Conservation (phyloP, 2,888 invertebrate species). For the Uloborus plumipes region DNA sequence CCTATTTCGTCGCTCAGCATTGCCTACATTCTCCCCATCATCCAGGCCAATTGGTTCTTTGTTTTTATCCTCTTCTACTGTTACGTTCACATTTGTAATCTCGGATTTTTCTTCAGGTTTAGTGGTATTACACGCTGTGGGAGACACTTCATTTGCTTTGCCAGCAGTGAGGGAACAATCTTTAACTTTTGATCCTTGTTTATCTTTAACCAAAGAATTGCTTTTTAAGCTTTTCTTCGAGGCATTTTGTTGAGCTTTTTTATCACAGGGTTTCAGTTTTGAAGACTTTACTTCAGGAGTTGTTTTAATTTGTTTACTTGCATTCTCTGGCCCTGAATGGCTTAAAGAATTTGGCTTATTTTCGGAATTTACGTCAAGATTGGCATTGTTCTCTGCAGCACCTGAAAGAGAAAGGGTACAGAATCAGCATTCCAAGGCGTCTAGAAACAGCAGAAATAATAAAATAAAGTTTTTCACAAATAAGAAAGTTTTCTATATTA, state of each 20-base stretch:
- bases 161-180: constrained; percentile 6
- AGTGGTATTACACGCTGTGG: not conserved
- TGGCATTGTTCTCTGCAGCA: not conserved
- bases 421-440: no score
- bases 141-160: constrained; percentile 1
- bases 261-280: constrained; percentile 29
- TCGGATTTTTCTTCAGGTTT: constrained; percentile 5
- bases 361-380: not conserved
- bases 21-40: constrained; percentile 64
- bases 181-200: constrained; percentile 22
- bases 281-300: not conserved
- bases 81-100: constrained; percentile 2
- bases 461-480: no score
- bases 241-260: constrained; percentile 20
- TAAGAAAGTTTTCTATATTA: no score
- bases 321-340: no score
- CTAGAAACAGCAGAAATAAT: no score
- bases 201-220: constrained; percentile 20
- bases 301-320: no score
- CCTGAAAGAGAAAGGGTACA: not conserved
- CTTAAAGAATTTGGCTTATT: no score
- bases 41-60: not conserved
- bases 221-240: constrained; percentile 10
- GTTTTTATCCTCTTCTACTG: no score
- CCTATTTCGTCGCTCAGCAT: constrained; percentile 71